Percentiles rank a stretch among this genome's conserved stretches.
Conservation (phyloP, 1,140 invertebrate species). For the Capitella teleta region DNA sequence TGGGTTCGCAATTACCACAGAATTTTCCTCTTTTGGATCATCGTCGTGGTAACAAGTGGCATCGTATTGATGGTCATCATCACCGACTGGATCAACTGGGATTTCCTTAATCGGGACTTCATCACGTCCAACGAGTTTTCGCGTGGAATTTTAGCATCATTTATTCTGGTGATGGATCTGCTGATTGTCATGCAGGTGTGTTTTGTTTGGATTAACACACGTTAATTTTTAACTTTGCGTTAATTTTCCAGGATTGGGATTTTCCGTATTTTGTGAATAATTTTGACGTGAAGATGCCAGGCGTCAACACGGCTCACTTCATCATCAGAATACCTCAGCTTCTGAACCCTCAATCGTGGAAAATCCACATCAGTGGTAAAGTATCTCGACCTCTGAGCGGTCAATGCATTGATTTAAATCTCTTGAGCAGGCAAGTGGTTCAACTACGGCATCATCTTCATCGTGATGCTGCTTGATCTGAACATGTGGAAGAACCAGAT, state of each 20-base stretch:
- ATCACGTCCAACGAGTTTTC: slow-evolving; percentile 48
- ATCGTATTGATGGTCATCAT: slow-evolving; percentile 47
- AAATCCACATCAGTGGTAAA: slow-evolving; percentile 41
- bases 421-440: slow-evolving; percentile 49
- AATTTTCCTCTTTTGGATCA: slow-evolving; percentile 48
- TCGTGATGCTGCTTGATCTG: slow-evolving; percentile 49
- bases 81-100: slow-evolving; percentile 48
- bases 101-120: slow-evolving; percentile 46
- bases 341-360: slow-evolving; percentile 32
- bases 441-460: slow-evolving; percentile 50
- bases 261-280: slow-evolving; percentile 50
- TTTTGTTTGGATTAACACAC: background rate
- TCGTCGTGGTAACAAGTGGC: slow-evolving; percentile 39
- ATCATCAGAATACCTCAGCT: slow-evolving; percentile 33
- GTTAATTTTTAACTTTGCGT: background rate
- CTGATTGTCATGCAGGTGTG: slow-evolving; percentile 49
- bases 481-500: slow-evolving; percentile 56
- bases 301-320: slow-evolving; percentile 44
- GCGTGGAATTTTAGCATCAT: slow-evolving; percentile 47
- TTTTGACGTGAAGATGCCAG: slow-evolving; percentile 49
- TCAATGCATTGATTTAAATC: slow-evolving; percentile 16
- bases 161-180: slow-evolving; percentile 50
- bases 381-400: background rate
- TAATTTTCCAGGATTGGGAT: slow-evolving; percentile 46
- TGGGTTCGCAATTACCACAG: slow-evolving; percentile 43